Conservation (phyloP, 2,888 invertebrate species). For the Eremobia ochroleuca region DNA sequence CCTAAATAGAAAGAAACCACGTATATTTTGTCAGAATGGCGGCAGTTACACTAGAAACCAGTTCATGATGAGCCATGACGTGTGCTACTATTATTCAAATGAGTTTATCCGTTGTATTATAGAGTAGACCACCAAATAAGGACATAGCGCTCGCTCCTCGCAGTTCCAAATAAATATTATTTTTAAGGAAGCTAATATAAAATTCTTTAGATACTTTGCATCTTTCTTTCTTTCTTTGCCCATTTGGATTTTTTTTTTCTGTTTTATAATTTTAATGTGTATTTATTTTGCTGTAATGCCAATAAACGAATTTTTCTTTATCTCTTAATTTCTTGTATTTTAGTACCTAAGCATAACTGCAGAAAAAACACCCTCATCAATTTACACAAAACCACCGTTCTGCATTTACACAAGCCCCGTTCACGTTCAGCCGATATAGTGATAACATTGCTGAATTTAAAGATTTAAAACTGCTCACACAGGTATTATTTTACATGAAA, state of each 20-base stretch:
- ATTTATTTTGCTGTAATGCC: no score
- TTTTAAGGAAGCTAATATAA: slow-evolving; percentile 8
- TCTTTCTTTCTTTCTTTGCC: no score
- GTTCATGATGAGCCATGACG: slow-evolving; percentile 52
- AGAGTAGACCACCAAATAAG: slow-evolving; percentile 48
- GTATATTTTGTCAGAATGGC: slow-evolving; percentile 23
- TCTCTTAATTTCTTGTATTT: no score
- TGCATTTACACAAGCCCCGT: slow-evolving; percentile 16
- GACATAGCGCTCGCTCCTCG: slow-evolving; percentile 15
- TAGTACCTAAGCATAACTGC: not conserved
- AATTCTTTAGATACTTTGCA: not conserved
- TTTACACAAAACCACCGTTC: slow-evolving; percentile 12
- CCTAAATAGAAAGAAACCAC: slow-evolving; percentile 23
- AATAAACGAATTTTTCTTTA: no score
- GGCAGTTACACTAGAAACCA: slow-evolving; percentile 7
- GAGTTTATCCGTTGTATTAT: slow-evolving; percentile 61
- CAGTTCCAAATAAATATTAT: slow-evolving; percentile 18
- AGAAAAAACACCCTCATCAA: not conserved
- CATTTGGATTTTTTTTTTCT: no score
- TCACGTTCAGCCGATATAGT: not conserved
- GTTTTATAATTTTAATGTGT: no score
- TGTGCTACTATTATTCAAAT: slow-evolving; percentile 65
- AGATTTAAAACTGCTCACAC: not conserved
- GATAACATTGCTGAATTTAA: not conserved
- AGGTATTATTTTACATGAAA: not conserved